Evolutionary conservation across 2,888 invertebrate genomes (phyloP).

Genomic region (Himalopsyche anomala): DNA sequence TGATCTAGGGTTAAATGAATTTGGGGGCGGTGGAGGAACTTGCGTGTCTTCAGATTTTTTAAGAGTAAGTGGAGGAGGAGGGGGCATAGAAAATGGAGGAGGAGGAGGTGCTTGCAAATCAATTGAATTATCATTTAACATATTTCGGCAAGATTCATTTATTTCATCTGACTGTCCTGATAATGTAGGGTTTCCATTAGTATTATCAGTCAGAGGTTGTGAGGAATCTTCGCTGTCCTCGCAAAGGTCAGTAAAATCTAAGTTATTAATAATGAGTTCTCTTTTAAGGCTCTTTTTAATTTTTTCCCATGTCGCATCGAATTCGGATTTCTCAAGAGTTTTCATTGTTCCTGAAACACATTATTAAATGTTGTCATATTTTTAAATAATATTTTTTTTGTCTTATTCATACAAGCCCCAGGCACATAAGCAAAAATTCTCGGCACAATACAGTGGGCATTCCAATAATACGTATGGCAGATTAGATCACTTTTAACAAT

Average conservation of each 20-base stretch:
- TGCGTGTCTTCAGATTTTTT: not conserved
- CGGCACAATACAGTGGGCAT: no score
- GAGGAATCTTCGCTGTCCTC: constrained; percentile 88
- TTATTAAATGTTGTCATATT: no score
- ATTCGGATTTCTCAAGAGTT: constrained; percentile 85
- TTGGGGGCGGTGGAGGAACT: constrained; percentile 68
- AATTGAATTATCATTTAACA: constrained; percentile 71
- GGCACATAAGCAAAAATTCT: no score
- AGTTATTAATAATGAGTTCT: constrained; percentile 90
- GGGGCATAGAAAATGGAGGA: constrained; percentile 71
- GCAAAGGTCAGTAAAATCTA: constrained; percentile 96
- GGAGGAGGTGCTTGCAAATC: constrained; percentile 73
- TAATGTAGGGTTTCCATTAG: not conserved
- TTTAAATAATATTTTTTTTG: no score
- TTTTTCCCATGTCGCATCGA: constrained; percentile 97
- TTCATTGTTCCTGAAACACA: no score
- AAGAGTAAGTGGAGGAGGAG: constrained; percentile 65
- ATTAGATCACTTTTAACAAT: no score
- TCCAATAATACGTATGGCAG: no score
- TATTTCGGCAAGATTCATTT: not conserved
- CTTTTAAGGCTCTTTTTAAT: constrained; percentile 85
- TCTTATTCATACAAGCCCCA: no score
- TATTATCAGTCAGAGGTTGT: constrained; percentile 69
- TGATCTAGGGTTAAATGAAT: constrained; percentile 69
- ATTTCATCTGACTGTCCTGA: constrained; percentile 58